A percentile compares a stretch with the other conserved stretches of the same genome.
Conservation (phyloP, 1,140 invertebrate species). For the Aphidius gifuensis region DNA sequence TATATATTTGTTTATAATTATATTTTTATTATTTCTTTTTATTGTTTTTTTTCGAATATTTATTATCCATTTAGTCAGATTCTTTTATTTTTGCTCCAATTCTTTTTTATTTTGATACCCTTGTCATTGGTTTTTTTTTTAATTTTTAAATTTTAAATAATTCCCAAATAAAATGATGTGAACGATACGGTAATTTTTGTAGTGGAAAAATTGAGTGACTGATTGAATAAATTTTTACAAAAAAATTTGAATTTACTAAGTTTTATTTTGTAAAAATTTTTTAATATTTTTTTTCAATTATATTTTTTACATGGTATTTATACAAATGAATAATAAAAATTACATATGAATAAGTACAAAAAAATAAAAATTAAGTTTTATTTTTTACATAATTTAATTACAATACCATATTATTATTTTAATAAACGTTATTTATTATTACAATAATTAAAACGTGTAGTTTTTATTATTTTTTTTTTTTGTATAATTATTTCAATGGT, state of each 20-base stretch:
- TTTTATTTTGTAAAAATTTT: slow-evolving; percentile 1
- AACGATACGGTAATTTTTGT: too few species aligned
- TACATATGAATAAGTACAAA: slow-evolving; percentile 8
- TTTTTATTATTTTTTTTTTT: slow-evolving; percentile 34
- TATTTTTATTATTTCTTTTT: slow-evolving; percentile 38
- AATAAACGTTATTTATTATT: slow-evolving; percentile 47
- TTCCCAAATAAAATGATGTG: too few species aligned
- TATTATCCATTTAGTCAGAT: slow-evolving; percentile 45
- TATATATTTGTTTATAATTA: slow-evolving; percentile 45
- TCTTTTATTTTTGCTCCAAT: slow-evolving; percentile 28
- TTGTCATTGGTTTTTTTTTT: too few species aligned
- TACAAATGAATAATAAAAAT: slow-evolving; percentile 15
- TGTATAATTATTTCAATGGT: slow-evolving; percentile 1
- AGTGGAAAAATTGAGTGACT: too few species aligned
- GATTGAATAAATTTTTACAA: too few species aligned
- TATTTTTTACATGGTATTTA: slow-evolving; percentile 17
- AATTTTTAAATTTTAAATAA: too few species aligned
- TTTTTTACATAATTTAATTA: slow-evolving; percentile 32
- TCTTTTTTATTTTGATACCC: slow-evolving; percentile 1
- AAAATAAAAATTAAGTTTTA: slow-evolving; percentile 24
- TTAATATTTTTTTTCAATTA: slow-evolving; percentile 15
- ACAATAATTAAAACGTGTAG: slow-evolving; percentile 45
- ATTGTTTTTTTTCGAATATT: slow-evolving; percentile 36
- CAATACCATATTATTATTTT: slow-evolving; percentile 40
- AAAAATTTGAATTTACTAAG: slow-evolving; percentile 2